phyloP scores from a whole-genome alignment of 2,888 invertebrate genomes.

The Lissocephala sabroskyi region DNA sequence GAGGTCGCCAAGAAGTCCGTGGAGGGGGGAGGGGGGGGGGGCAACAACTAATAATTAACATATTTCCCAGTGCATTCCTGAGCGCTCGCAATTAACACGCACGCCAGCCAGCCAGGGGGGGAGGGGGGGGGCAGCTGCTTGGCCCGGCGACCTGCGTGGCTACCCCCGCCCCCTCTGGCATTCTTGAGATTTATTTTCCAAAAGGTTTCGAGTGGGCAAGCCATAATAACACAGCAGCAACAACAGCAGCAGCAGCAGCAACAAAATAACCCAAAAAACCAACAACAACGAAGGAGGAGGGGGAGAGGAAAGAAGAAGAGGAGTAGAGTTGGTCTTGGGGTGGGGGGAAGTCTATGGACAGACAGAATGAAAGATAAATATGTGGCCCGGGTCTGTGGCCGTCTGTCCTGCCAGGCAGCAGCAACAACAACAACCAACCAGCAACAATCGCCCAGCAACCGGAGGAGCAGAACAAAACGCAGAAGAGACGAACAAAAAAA shows the following conservation, averaged over 20 bases:
- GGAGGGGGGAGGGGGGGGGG: slow-evolving; percentile 14
- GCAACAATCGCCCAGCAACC: too few relatives aligned
- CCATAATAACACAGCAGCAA: slow-evolving; percentile 1
- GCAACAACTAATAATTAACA: slow-evolving; percentile 62
- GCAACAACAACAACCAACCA: too few relatives aligned
- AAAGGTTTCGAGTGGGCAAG: slow-evolving; percentile 51
- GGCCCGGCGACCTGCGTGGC: slow-evolving; percentile 21
- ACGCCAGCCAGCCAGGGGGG: slow-evolving; percentile 27
- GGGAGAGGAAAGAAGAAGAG: too few relatives aligned
- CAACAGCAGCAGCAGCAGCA: slow-evolving; percentile 14
- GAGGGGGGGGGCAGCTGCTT: slow-evolving; percentile 25
- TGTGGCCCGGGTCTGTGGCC: neutral
- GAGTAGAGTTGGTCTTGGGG: too few relatives aligned
- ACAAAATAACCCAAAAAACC: slow-evolving; percentile 47
- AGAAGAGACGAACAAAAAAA: slow-evolving; percentile 11
- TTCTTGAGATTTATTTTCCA: slow-evolving; percentile 63
- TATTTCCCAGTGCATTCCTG: slow-evolving; percentile 65
- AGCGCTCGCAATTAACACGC: slow-evolving; percentile 67
- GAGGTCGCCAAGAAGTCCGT: slow-evolving; percentile 24
- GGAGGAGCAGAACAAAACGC: too few relatives aligned
- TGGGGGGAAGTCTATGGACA: too few relatives aligned
- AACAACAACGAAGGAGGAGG: slow-evolving; percentile 16
- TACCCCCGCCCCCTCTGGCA: slow-evolving; percentile 26
- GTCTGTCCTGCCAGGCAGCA: too few relatives aligned
- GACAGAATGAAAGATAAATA: slow-evolving; percentile 15